A percentile compares a stretch with the other conserved stretches of the same genome.
Evolutionary conservation across 2,888 invertebrate genomes (phyloP).

Genomic region (Chrysopilus asiliformis): DNA sequence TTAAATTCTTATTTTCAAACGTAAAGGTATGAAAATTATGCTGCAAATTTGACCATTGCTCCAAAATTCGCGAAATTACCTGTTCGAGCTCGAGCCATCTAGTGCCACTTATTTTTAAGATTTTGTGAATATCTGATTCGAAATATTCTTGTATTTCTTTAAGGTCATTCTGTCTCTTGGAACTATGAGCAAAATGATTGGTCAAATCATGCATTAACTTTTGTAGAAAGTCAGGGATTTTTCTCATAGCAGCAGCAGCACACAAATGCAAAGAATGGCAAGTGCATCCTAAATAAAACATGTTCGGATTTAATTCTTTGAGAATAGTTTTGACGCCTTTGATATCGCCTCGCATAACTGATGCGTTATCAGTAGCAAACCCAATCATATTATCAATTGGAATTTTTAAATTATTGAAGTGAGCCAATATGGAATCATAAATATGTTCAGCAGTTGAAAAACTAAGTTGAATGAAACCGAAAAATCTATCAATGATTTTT

Average conservation of each 20-base stretch:
- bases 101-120: conserved; percentile 11
- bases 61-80: conserved; percentile 12
- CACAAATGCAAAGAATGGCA: conserved; percentile 18
- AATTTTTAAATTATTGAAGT: conserved; percentile 8
- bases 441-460: conserved; percentile 7
- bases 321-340: conserved; percentile 16
- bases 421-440: conserved; percentile 2
- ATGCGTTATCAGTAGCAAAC: conserved; percentile 19
- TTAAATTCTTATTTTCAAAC: no score
- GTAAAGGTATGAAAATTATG: no score
- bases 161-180: conserved; percentile 9
- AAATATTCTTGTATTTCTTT: conserved; percentile 12
- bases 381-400: conserved; percentile 17
- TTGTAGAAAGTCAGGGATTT: conserved; percentile 2
- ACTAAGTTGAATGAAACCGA: conserved; percentile 5
- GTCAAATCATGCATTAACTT: conserved; percentile 5
- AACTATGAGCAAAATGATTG: conserved; percentile 11
- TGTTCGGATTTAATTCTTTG: conserved; percentile 15
- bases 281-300: conserved; percentile 20
- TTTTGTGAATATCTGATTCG: conserved; percentile 10
- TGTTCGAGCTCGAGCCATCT: conserved; percentile 13
- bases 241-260: conserved; percentile 8
- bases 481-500: conserved; percentile 6
- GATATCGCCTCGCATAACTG: conserved; percentile 19
- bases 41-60: conserved; percentile 12